These are phyloP conservation scores for Percina caprodes DNA, from an alignment of 2,113 vertebrate genomes.

Conservation along the genomic window DNA sequence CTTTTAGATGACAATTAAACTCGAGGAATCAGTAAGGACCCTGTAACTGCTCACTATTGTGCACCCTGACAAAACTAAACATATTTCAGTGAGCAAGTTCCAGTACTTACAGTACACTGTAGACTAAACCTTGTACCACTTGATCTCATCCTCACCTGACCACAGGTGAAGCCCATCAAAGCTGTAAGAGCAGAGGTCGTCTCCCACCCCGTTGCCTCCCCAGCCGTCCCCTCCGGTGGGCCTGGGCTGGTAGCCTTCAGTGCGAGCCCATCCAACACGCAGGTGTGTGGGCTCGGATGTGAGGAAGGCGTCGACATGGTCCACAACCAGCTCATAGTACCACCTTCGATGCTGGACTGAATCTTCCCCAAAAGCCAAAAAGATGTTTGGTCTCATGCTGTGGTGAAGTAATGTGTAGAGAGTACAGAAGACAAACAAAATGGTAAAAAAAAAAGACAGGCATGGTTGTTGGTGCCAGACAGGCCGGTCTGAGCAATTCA, in stretches of 20 bases:
- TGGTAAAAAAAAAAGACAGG: no score
- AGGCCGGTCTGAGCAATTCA: no score
- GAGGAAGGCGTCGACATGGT: constrained; percentile 89
- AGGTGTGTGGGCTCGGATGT: constrained; percentile 94
- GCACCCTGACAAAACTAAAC: neutral
- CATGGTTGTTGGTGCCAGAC: no score
- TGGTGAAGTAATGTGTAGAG: constrained; percentile 32
- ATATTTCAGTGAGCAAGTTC: neutral
- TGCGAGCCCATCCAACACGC: constrained; percentile 94
- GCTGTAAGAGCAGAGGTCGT: constrained; percentile 93
- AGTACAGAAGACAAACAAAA: neutral
- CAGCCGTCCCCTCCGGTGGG: constrained; percentile 92
- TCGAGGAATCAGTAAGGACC: neutral
- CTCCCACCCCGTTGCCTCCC: constrained; percentile 93
- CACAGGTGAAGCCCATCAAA: constrained; percentile 96
- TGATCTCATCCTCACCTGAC: constrained; percentile 86
- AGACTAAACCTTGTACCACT: neutral
- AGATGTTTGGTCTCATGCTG: constrained; percentile 95
- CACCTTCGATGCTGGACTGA: constrained; percentile 94
- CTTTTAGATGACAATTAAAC: neutral
- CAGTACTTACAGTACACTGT: neutral
- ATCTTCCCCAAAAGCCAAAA: constrained; percentile 90
- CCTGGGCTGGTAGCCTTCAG: constrained; percentile 89
- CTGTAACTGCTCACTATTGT: neutral
- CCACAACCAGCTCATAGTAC: constrained; percentile 96